Conservation (phyloP, 1,140 invertebrate species). For the Liolophura sinensis region DNA sequence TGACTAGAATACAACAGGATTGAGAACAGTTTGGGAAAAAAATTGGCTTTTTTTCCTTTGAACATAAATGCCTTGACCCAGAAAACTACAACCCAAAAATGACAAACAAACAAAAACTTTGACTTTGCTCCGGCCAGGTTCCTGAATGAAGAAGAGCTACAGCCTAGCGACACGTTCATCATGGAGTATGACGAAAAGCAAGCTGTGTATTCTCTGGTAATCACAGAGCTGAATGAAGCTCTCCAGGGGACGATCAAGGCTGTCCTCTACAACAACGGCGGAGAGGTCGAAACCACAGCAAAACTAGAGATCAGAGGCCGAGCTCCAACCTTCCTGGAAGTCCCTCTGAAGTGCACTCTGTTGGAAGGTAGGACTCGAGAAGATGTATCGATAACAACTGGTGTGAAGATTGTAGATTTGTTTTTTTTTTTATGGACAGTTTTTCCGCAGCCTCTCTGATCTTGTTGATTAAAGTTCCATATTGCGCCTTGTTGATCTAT, state of each 20-base stretch:
- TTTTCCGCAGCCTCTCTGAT: too few species aligned
- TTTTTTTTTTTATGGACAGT: too few species aligned
- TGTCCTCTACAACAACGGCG: conserved; percentile 50
- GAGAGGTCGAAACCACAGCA: conserved; percentile 45
- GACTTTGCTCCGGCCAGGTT: conserved; percentile 26
- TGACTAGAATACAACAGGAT: too few species aligned
- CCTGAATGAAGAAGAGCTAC: conserved; percentile 49
- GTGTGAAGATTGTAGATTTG: too few species aligned
- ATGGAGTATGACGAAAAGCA: conserved; percentile 44
- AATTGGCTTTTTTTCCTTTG: too few species aligned
- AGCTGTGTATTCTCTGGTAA: conserved; percentile 39
- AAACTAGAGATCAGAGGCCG: conserved; percentile 49
- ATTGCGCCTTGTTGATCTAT: too few species aligned
- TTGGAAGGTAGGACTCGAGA: conserved; percentile 44
- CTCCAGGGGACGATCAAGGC: conserved; percentile 48
- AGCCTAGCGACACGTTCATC: conserved; percentile 41
- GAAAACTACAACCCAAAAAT: too few species aligned
- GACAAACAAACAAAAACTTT: too few species aligned
- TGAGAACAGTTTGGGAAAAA: too few species aligned
- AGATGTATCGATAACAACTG: too few species aligned
- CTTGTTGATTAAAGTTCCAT: too few species aligned
- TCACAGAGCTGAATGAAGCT: conserved; percentile 40
- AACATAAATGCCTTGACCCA: too few species aligned
- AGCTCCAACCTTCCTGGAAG: conserved; percentile 48
- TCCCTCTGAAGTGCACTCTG: conserved; percentile 55